Percentiles rank a stretch among this genome's conserved stretches.
Evolutionary conservation across 2,797 vertebrate species (phyloP).

Genomic region (Iguana delicatissima): DNA sequence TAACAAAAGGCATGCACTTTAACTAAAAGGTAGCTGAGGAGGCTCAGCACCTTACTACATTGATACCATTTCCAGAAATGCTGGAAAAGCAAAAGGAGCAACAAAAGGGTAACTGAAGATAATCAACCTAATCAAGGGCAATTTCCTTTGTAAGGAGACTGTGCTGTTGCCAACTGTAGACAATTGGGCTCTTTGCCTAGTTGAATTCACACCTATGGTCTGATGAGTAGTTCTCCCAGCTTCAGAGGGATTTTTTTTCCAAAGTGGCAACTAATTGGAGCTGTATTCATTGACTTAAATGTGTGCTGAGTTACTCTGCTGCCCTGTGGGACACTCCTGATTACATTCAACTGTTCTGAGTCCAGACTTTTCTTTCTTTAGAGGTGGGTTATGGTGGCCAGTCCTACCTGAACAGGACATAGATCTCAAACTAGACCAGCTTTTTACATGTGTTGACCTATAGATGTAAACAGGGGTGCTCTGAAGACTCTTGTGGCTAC

Average conservation of each 20-base stretch:
- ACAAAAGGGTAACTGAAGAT: not conserved
- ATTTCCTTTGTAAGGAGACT: not conserved
- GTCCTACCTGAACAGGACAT: not conserved
- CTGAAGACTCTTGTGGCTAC: not conserved
- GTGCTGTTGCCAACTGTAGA: not conserved
- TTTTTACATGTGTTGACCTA: not conserved
- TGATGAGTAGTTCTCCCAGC: not conserved
- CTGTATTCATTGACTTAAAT: not conserved
- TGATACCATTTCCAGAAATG: not conserved
- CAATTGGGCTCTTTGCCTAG: not conserved
- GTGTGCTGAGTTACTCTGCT: not conserved
- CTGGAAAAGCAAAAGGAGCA: not conserved
- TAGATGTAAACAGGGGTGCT: not conserved
- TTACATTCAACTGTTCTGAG: not conserved
- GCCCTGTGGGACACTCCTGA: not conserved
- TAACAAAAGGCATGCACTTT: not conserved
- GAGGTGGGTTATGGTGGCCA: not conserved
- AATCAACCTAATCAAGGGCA: not conserved
- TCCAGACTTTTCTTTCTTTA: not conserved
- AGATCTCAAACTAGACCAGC: not conserved
- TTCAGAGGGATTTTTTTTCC: not conserved
- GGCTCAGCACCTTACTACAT: not conserved
- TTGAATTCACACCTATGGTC: not conserved
- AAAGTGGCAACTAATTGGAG: not conserved
- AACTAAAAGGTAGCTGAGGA: not conserved